Base-by-base conservation (phyloP, 2,113 vertebrate species). In the Nibea albiflora region DNA sequence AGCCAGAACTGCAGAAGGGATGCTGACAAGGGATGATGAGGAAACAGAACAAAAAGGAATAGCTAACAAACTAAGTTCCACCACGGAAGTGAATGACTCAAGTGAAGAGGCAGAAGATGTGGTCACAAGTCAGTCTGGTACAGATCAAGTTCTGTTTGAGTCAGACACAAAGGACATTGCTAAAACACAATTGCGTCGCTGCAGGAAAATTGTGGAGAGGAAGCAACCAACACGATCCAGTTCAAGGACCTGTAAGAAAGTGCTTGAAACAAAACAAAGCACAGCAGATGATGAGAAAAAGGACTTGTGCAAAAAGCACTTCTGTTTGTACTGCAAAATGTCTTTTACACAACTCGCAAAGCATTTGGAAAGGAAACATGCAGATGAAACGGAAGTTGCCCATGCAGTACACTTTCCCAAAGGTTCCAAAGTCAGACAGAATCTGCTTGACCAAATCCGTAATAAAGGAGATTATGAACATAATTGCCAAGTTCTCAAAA, bases 251-350 rank as follows among this genome's bases (percentile, higher is more conserved):
- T 57, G 78, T 39, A 91, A 87, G 53, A 93, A 88, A 80, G 73
- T 92, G 16, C 1, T 80, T 54, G 46, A 76, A 39, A 67, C 17
- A 22, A 50, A 52, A 56, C 58, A 83, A 6, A 47, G 10, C 12
- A 24, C 10, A 12, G n/a, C 8, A 0, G 35, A 70, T 2, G 64
- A 83, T 0, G 83, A 85, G 22, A 87, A 85, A 52, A 87, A 85
- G 31, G 81, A 90, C 22, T 8, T 80, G 0, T 19, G 35, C 26
- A 93, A 90, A 73, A 93, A 93, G 57, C 90, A 93, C 49, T 91
- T 92, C 62, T 94, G 93, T 80, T 80, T 93, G 11, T 93, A 92
- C 69, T 94, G 93, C 79, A 90, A 93, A 86, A 75, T 74, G 73
- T 71, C 90, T 68, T 92, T 89, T 67, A 75, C 79, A 2, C 90